These are phyloP conservation scores for Hippoglossus hippoglossus DNA, from an alignment of 2,797 vertebrate genomes.

Conservation along the genomic window DNA sequence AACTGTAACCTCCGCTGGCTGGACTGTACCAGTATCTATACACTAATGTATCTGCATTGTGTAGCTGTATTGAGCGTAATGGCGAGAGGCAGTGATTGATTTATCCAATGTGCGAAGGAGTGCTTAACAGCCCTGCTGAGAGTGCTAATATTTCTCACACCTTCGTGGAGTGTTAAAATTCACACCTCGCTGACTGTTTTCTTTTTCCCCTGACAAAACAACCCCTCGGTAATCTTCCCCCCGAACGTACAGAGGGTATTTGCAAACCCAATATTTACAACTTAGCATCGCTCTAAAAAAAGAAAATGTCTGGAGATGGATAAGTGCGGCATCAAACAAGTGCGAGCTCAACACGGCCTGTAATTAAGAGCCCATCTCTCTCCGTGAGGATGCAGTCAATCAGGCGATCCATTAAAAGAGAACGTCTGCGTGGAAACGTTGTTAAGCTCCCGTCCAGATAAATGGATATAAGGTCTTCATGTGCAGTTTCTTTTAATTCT, in stretches of 20 bases:
- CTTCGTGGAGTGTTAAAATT: constrained; percentile 66
- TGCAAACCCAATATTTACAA: no score
- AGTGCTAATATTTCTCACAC: constrained; percentile 74
- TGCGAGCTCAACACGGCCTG: no score
- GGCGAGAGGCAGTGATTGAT: constrained; percentile 54
- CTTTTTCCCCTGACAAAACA: not conserved
- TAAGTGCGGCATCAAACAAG: no score
- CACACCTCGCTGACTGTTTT: constrained; percentile 56
- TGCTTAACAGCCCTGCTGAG: constrained; percentile 62
- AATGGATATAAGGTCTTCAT: no score
- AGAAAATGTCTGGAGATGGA: no score
- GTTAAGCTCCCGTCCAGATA: no score
- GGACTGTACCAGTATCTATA: not conserved
- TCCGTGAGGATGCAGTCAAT: not conserved
- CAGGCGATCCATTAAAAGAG: not conserved
- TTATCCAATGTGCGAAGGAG: constrained; percentile 68
- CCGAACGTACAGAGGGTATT: no score
- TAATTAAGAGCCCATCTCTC: no score
- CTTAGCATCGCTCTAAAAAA: no score
- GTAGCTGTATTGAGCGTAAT: constrained; percentile 1
- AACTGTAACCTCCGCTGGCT: constrained; percentile 16
- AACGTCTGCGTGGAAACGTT: not conserved
- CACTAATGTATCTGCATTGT: not conserved
- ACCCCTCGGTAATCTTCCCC: no score
- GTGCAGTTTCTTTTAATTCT: no score